phyloP scores from a whole-genome alignment of 1,140 invertebrate species.

The Pollicipes pollicipes region DNA sequence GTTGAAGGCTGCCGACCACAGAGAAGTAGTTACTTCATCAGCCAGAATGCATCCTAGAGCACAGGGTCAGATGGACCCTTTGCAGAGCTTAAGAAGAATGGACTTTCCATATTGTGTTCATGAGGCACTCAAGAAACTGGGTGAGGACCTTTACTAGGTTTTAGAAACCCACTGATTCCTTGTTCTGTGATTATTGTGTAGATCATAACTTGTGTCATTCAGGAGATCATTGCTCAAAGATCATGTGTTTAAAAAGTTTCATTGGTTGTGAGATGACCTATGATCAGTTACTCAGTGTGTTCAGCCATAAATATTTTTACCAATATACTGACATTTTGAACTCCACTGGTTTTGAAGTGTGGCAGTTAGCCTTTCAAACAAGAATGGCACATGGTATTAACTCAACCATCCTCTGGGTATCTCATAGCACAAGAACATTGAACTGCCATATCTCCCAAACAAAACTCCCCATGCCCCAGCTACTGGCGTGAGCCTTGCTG shows the following conservation, averaged over 20 bases:
- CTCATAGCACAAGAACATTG: background rate
- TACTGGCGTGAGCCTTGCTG: background rate
- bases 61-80: background rate
- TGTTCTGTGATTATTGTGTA: background rate
- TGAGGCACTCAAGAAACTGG: background rate
- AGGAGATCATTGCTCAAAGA: background rate
- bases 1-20: too few relatives aligned
- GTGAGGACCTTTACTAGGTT: background rate
- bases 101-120: background rate
- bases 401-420: too few relatives aligned
- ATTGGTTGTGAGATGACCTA: background rate
- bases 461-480: too few relatives aligned
- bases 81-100: background rate
- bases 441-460: background rate
- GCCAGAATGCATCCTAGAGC: background rate
- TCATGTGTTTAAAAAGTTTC: too few relatives aligned
- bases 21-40: too few relatives aligned
- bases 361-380: too few relatives aligned
- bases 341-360: background rate
- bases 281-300: background rate
- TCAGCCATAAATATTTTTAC: too few relatives aligned
- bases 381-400: too few relatives aligned
- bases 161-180: background rate
- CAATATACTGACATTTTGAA: background rate
- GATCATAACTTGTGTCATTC: background rate